Percentiles rank a stretch among this genome's conserved stretches.
Evolutionary conservation across 2,888 invertebrate species (phyloP).

Genomic region (Pinctada fucata): DNA sequence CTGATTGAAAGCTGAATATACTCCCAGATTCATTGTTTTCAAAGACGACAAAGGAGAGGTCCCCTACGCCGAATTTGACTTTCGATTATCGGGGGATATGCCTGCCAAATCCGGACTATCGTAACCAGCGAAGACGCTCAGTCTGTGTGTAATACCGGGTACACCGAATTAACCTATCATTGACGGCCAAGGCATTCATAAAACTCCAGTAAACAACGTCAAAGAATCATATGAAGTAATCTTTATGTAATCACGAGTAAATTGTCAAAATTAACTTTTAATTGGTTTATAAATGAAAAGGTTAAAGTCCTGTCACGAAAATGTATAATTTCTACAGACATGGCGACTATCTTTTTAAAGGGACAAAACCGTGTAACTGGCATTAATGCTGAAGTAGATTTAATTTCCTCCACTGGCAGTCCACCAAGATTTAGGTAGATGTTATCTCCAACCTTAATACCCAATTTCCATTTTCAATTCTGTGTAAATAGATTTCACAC

Average conservation of each 20-base stretch:
- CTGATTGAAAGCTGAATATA: no score
- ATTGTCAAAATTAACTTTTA: not conserved
- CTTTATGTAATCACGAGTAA: not conserved
- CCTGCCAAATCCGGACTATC: no score
- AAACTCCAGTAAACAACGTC: no score
- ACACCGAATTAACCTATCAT: no score
- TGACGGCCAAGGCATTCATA: no score
- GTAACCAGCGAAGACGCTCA: no score
- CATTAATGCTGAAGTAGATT: not conserved
- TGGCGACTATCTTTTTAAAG: not conserved
- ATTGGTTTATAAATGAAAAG: not conserved
- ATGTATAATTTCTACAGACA: not conserved
- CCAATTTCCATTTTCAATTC: constrained; percentile 1
- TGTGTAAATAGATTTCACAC: constrained; percentile 1
- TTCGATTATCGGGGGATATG: no score
- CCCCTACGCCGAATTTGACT: no score
- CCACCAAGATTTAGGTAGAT: not conserved
- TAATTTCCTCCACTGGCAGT: not conserved
- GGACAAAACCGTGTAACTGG: not conserved
- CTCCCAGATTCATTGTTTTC: no score
- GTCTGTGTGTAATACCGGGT: no score
- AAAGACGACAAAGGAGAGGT: no score
- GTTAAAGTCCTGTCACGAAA: not conserved
- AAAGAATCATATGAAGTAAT: not conserved
- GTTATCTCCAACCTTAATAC: not conserved